Conservation (phyloP, 2,797 vertebrate genomes). For the Allobates femoralis region DNA sequence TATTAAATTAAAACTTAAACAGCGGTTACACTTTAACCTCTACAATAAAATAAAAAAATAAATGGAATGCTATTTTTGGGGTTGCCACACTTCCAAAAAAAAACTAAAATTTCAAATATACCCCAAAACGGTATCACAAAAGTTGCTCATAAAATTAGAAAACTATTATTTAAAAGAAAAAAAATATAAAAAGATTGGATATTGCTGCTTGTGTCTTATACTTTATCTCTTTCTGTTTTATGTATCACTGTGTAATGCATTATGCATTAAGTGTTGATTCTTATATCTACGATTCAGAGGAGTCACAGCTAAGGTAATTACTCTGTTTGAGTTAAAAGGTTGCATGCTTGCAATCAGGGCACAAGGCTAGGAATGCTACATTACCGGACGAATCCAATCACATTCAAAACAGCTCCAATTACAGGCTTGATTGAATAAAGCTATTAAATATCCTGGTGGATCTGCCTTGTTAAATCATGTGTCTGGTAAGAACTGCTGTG, state of each 20-base stretch:
- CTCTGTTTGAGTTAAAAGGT: slow-evolving; percentile 60
- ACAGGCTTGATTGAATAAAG: slow-evolving; percentile 56
- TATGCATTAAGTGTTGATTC: not conserved
- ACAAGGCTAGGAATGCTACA: slow-evolving; percentile 39
- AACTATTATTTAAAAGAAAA: not conserved
- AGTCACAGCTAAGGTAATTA: slow-evolving; percentile 48
- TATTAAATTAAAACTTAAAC: too few relatives aligned
- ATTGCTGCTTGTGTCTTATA: not conserved
- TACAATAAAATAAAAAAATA: too few relatives aligned
- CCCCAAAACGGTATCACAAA: too few relatives aligned
- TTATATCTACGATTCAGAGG: not conserved
- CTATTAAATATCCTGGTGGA: slow-evolving; percentile 63
- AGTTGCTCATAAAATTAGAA: not conserved
- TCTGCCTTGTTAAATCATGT: slow-evolving; percentile 52
- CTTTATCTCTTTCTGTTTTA: not conserved
- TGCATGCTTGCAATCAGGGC: slow-evolving; percentile 28
- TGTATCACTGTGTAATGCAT: not conserved
- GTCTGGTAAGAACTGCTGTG: slow-evolving; percentile 6
- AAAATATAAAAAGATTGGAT: not conserved
- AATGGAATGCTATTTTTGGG: too few relatives aligned
- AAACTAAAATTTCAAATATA: too few relatives aligned
- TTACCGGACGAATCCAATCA: slow-evolving; percentile 56
- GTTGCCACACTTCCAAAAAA: too few relatives aligned
- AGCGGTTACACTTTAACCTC: too few relatives aligned
- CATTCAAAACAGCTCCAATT: slow-evolving; percentile 57